Evolutionary conservation across 1,140 invertebrate species (phyloP).

Genomic region (Oryctes rhinoceros): DNA sequence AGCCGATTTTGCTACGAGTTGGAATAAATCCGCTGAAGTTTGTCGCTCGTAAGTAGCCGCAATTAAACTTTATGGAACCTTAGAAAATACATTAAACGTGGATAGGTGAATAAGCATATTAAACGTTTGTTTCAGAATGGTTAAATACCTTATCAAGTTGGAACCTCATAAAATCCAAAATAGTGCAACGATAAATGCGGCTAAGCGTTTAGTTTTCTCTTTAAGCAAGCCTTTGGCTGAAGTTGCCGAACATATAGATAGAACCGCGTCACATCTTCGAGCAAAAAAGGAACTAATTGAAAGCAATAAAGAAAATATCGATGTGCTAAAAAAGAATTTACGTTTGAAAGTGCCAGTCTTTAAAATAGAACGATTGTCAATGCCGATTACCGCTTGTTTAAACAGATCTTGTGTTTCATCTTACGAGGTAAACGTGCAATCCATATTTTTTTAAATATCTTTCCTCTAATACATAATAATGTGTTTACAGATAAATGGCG

Average conservation of each 20-base stretch:
- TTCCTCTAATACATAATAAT: neutral
- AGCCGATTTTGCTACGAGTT: conserved; percentile 49
- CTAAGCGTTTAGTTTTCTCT: conserved; percentile 53
- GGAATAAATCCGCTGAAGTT: conserved; percentile 49
- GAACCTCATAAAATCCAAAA: conserved; percentile 53
- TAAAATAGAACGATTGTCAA: conserved; percentile 48
- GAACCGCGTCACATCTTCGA: conserved; percentile 52
- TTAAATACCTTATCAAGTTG: conserved; percentile 51
- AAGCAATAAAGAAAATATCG: conserved; percentile 47
- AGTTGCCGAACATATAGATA: conserved; percentile 52
- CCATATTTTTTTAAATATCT: neutral
- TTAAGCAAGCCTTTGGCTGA: conserved; percentile 56
- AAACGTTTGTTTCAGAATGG: conserved; percentile 49
- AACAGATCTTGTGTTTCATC: conserved; percentile 45
- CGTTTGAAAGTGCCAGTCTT: conserved; percentile 53
- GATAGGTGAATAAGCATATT: conserved; percentile 45
- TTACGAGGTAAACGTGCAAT: conserved; percentile 43
- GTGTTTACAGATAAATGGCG: neutral
- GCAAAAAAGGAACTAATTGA: conserved; percentile 46
- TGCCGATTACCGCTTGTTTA: conserved; percentile 56
- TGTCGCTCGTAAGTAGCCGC: neutral
- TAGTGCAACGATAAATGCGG: conserved; percentile 55
- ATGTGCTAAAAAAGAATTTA: conserved; percentile 51
- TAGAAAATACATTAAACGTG: no score
- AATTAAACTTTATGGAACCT: conserved; percentile 41